These are phyloP conservation scores for Fregata magnificens DNA, from an alignment of 2,113 vertebrate genomes.

Conservation along the genomic window DNA sequence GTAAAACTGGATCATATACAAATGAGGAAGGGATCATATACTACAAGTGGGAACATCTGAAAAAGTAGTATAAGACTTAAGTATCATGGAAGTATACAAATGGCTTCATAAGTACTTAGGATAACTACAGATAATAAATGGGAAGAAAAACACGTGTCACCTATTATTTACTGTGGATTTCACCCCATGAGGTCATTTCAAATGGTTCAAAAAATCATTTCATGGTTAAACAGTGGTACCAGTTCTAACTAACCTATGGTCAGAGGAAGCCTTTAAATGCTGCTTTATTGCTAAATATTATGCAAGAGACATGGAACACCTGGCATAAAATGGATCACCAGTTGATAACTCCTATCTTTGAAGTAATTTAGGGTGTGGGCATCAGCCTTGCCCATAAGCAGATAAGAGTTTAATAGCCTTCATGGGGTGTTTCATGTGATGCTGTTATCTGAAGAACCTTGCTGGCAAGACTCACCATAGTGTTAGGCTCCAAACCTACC, in stretches of 20 bases:
- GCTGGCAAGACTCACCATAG: neutral
- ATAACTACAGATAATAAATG: neutral
- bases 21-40: neutral
- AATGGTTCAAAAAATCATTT: neutral
- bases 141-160: neutral
- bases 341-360: neutral
- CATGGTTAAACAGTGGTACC: neutral
- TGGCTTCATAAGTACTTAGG: neutral
- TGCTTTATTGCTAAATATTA: neutral
- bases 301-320: neutral
- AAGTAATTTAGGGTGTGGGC: neutral
- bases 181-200: neutral
- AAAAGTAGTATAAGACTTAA: neutral
- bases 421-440: neutral
- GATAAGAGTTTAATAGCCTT: neutral
- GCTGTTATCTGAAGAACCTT: neutral
- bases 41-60: neutral
- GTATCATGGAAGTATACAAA: neutral
- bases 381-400: neutral
- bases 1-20: neutral
- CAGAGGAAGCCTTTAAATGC: neutral
- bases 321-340: neutral
- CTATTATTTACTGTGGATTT: neutral
- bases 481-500: neutral
- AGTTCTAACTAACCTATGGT: neutral